These are phyloP conservation scores for Leptinotarsa undecemlineata DNA, from an alignment of 1,140 invertebrate genomes.

Conservation along the genomic window DNA sequence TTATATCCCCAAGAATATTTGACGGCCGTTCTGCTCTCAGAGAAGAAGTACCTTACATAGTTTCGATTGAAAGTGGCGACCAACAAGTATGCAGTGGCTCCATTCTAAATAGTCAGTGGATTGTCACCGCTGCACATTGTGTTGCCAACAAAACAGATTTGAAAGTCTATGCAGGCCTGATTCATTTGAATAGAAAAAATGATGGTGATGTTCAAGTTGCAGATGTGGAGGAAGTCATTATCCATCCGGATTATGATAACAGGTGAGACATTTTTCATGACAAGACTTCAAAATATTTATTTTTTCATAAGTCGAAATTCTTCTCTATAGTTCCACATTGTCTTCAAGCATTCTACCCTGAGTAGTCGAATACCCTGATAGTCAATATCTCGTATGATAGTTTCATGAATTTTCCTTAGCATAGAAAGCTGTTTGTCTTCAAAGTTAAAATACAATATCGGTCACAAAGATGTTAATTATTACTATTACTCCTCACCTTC, in stretches of 20 bases:
- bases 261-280: neutral
- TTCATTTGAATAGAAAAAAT: neutral
- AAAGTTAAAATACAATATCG: no score
- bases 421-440: no score
- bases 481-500: no score
- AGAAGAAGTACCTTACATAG: neutral
- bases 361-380: no score
- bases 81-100: neutral
- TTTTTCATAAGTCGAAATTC: no score
- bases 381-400: no score
- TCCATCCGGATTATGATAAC: neutral
- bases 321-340: no score
- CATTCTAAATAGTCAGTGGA: neutral
- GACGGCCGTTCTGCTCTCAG: neutral
- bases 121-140: constrained; percentile 2
- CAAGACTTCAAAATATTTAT: no score
- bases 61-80: neutral
- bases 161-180: neutral
- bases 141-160: neutral
- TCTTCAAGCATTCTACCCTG: no score
- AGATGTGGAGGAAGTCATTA: neutral
- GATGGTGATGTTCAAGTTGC: neutral
- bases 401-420: no score
- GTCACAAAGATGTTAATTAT: no score
- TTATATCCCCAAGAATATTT: neutral